Conservation (phyloP, 1,140 invertebrate species). For the Holcopasites calliopsidis region DNA sequence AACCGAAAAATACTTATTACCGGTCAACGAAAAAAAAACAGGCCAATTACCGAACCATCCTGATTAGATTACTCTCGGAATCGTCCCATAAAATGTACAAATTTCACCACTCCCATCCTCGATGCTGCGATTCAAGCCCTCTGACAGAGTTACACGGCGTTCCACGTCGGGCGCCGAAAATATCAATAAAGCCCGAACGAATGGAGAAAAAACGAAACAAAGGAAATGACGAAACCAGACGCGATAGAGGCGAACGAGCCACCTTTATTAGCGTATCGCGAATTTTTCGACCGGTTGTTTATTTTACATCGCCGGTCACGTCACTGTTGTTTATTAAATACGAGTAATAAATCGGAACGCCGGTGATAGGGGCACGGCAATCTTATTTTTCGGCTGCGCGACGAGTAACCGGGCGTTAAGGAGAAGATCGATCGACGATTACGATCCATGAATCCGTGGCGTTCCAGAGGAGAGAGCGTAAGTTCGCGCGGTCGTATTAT, state of each 20-base stretch:
- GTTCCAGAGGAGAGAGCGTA: not conserved
- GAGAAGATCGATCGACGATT: slow-evolving; percentile 54
- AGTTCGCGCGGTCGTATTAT: not conserved
- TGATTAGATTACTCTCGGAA: not conserved
- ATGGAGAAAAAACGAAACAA: not conserved
- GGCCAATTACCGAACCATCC: slow-evolving; percentile 3
- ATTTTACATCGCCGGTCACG: not conserved
- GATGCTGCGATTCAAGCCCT: not conserved
- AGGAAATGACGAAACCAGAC: not conserved
- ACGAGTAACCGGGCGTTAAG: slow-evolving; percentile 30
- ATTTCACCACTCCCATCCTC: not conserved
- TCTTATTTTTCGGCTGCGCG: slow-evolving; percentile 30
- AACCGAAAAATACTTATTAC: slow-evolving; percentile 20
- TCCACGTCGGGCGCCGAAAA: not conserved
- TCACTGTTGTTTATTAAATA: slow-evolving; percentile 35
- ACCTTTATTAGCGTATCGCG: not conserved
- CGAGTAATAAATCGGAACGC: slow-evolving; percentile 20
- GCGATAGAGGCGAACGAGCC: slow-evolving; percentile 7
- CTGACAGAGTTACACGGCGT: too few species aligned
- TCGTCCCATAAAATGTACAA: not conserved
- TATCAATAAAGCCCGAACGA: slow-evolving; percentile 1
- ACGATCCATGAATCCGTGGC: slow-evolving; percentile 36
- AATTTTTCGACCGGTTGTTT: not conserved
- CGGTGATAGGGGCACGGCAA: slow-evolving; percentile 1
- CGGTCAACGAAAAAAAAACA: not conserved